These are phyloP conservation scores for Eidolon dupreanum DNA, from an alignment of 2,797 vertebrate species.

Conservation along the genomic window DNA sequence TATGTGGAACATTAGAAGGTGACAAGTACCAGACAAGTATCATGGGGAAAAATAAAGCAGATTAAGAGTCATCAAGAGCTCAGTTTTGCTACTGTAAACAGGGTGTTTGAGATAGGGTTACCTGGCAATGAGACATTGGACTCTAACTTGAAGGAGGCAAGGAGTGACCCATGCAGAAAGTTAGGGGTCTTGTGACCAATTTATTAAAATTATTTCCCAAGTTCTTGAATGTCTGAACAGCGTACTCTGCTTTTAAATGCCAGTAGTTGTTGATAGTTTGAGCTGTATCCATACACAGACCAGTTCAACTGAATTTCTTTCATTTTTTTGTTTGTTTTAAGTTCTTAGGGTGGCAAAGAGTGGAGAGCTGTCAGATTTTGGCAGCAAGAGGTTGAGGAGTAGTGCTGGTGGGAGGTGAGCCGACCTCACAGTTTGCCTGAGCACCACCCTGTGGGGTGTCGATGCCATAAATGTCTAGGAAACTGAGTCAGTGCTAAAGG, in stretches of 20 bases:
- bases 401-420: not conserved
- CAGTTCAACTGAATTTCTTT: not conserved
- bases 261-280: not conserved
- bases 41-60: not conserved
- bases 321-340: not conserved
- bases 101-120: not conserved
- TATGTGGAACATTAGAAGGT: not conserved
- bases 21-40: too few relatives aligned
- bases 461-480: slow-evolving; percentile 21
- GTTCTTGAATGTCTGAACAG: not conserved
- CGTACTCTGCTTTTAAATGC: not conserved
- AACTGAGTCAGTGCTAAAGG: slow-evolving; percentile 13
- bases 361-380: not conserved
- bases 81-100: not conserved
- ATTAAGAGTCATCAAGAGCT: not conserved
- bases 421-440: not conserved
- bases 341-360: not conserved
- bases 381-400: not conserved
- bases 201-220: not conserved
- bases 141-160: not conserved
- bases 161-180: not conserved
- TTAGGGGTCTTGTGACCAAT: not conserved
- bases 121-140: accelerated
- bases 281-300: not conserved
- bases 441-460: not conserved